Evolutionary conservation across 2,113 vertebrate genomes (phyloP), one percentile per base, ranked within the genome.

Genomic region (Zootoca vivipara): DNA sequence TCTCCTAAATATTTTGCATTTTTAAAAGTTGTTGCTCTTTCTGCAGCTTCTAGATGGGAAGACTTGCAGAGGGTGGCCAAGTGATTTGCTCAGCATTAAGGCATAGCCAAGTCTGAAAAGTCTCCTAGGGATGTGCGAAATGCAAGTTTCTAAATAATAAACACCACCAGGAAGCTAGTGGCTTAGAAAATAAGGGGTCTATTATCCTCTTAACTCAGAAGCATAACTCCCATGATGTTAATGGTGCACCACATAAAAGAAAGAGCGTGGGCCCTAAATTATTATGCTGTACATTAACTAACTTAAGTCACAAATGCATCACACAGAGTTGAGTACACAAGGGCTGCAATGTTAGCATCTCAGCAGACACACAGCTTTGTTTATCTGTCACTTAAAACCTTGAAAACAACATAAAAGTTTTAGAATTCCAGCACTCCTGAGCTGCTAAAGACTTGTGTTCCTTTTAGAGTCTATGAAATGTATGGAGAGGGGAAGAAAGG

Each of bases 111-210:
- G 5, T 69, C 40, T 86, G 75, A 52, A 70, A n/a, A 79, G 40
- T 52, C 75, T 79, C 75, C 33, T 20, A 58, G 77, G 62, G 65
- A 46, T 26, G n/a, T 64, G 56, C 26, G 69, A 67, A 42, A 83
- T 15, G 6, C 7, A 67, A 38, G 64, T 62, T 26, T 82, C 40
- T 74, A 56, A 75, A 83, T 56, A 88, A 69, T 69, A 56, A 69
- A 83, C 10, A 33, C 22, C 24, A 38, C 38, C 10, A 24, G 81
- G 64, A 58, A 83, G 62, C 26, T 10, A 2, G 64, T 56, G 24
- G 64, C 81, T 70, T 67, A 78, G 73, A 38, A 88, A 88, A 70
- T 40, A 78, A 88, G 73, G 46, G 33, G 13, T 30, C 62, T 83
- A 69, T 83, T 77, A 78, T 70, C 73, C 64, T n/a, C 46, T 84